Conservation (phyloP, 1,140 invertebrate species). For the Tachypleus tridentatus region DNA sequence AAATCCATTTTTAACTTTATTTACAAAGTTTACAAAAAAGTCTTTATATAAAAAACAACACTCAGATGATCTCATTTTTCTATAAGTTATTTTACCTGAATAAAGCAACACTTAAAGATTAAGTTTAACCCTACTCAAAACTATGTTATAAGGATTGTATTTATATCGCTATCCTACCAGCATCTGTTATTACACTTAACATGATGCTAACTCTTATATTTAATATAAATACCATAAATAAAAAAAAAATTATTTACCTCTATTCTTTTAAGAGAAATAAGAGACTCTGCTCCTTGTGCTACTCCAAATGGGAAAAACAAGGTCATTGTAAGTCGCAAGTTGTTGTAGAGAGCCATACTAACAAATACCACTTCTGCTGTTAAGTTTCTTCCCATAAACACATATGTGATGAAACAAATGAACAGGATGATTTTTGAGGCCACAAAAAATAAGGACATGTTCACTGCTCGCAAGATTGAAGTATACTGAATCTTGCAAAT, state of each 20-base stretch:
- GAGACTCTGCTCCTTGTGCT: slow-evolving; percentile 35
- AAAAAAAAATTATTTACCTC: neutral
- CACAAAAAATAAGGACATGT: slow-evolving; percentile 35
- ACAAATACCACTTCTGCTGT: slow-evolving; percentile 64
- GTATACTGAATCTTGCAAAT: slow-evolving; percentile 51
- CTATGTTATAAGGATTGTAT: no score
- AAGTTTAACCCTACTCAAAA: no score
- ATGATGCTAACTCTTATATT: no score
- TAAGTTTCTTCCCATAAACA: slow-evolving; percentile 45
- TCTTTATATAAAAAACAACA: no score
- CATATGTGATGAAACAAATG: slow-evolving; percentile 54
- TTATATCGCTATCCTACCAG: no score
- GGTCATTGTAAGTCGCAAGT: slow-evolving; percentile 48
- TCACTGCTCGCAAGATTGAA: slow-evolving; percentile 54
- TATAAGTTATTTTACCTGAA: no score
- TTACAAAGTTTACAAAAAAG: no score
- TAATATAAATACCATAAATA: no score
- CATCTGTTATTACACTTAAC: no score
- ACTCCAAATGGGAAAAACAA: slow-evolving; percentile 60
- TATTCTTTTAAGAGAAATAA: slow-evolving; percentile 50
- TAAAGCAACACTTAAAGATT: no score
- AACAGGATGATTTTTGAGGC: slow-evolving; percentile 56
- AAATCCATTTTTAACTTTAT: no score
- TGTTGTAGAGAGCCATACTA: slow-evolving; percentile 55
- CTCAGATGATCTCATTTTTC: no score